Conservation (phyloP, 2,888 invertebrate species). For the Lucinisca nassula region DNA sequence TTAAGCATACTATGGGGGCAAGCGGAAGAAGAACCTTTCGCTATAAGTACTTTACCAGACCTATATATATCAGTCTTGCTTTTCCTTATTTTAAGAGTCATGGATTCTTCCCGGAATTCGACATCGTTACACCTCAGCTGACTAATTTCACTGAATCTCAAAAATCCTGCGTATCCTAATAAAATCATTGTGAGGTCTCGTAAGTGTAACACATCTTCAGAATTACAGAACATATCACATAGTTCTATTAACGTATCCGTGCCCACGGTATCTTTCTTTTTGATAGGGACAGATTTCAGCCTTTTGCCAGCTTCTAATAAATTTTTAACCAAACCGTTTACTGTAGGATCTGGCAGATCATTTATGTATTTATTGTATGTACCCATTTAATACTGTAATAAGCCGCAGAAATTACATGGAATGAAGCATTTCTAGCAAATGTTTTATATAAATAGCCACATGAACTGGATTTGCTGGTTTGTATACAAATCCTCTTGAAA, state of each 20-base stretch:
- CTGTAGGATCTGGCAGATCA: slow-evolving; percentile 35
- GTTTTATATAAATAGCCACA: slow-evolving; percentile 15
- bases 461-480: slow-evolving; percentile 17
- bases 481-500: neutral
- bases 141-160: slow-evolving; percentile 16
- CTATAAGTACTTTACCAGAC: slow-evolving; percentile 18
- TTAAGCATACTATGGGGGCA: slow-evolving; percentile 33
- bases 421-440: neutral
- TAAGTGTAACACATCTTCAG: slow-evolving; percentile 12
- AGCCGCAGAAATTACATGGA: slow-evolving; percentile 4
- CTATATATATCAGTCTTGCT: slow-evolving; percentile 49
- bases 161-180: slow-evolving; percentile 30
- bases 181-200: slow-evolving; percentile 33
- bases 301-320: slow-evolving; percentile 32
- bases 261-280: slow-evolving; percentile 23
- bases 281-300: neutral
- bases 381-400: slow-evolving; percentile 40
- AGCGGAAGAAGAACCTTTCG: slow-evolving; percentile 31
- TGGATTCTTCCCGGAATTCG: slow-evolving; percentile 2
- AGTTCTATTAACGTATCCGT: neutral
- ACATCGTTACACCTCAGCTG: slow-evolving; percentile 19
- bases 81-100: slow-evolving; percentile 1
- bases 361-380: slow-evolving; percentile 39
- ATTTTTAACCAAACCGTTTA: slow-evolving; percentile 13
- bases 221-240: neutral